phyloP scores from a whole-genome alignment of 92 coral and sea anemone species.

The Porites divaricata region DNA sequence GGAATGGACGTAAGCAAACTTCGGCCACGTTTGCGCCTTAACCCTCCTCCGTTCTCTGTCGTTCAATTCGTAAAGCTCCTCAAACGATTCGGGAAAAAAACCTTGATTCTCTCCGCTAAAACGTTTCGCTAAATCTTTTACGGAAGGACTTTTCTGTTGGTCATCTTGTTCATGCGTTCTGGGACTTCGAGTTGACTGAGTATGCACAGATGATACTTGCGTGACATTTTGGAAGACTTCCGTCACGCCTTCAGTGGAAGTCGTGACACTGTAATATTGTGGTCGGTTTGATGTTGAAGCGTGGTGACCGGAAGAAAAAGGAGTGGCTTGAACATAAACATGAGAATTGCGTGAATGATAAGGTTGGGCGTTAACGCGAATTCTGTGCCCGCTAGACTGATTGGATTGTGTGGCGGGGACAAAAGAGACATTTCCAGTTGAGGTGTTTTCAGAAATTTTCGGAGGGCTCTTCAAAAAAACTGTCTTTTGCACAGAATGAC shows the following conservation, averaged over 20 bases:
- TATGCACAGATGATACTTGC: conserved; percentile 16
- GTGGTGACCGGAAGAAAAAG: conserved; percentile 18
- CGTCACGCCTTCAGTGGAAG: conserved; percentile 25
- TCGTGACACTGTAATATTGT: conserved; percentile 14
- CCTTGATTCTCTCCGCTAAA: conserved; percentile 64
- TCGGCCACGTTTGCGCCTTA: conserved; percentile 81
- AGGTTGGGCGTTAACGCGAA: conserved; percentile 37
- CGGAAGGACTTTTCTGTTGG: conserved; percentile 53
- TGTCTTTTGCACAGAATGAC: conserved; percentile 18
- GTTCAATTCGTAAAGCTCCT: conserved; percentile 35
- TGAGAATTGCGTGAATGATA: conserved; percentile 28
- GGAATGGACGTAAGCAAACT: conserved; percentile 54
- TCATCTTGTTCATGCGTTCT: conserved; percentile 27
- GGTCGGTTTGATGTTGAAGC: conserved; percentile 21
- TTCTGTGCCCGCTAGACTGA: conserved; percentile 12
- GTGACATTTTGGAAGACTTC: conserved; percentile 23
- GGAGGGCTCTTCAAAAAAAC: conserved; percentile 28
- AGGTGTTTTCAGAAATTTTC: conserved; percentile 15
- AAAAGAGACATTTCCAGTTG: conserved; percentile 16
- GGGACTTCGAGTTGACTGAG: conserved; percentile 18
- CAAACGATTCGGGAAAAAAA: conserved; percentile 20
- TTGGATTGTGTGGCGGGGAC: conserved; percentile 13
- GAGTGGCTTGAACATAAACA: conserved; percentile 22
- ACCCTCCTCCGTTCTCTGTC: conserved; percentile 66
- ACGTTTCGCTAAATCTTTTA: conserved; percentile 78